A percentile compares a stretch with the other conserved stretches of the same genome.
Evolutionary conservation across 64 coral and sea anemone species (phyloP).

Genomic region (Dendrophyllia cribrosa): DNA sequence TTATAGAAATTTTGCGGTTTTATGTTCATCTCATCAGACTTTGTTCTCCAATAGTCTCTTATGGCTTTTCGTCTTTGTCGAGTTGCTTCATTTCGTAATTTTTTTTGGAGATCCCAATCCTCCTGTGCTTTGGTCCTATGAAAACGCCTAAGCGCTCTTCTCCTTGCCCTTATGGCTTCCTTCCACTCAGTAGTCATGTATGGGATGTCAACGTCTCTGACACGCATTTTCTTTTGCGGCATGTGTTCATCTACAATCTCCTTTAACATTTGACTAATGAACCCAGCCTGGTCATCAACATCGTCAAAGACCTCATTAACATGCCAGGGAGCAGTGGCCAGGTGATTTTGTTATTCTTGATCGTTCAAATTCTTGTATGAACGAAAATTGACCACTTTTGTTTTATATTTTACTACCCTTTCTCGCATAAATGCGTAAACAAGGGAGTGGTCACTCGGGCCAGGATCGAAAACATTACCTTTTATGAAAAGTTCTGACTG

Average conservation of each 20-base stretch:
- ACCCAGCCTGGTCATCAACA: slow-evolving; percentile 50
- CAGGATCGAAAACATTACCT: slow-evolving; percentile 17
- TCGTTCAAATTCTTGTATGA: slow-evolving; percentile 51
- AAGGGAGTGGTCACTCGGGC: slow-evolving; percentile 55
- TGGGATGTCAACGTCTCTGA: slow-evolving; percentile 53
- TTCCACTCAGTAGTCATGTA: slow-evolving; percentile 67
- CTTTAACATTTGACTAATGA: too few relatives aligned
- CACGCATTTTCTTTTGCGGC: slow-evolving; percentile 67
- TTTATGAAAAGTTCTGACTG: slow-evolving; percentile 34
- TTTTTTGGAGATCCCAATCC: slow-evolving; percentile 71
- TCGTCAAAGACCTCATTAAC: slow-evolving; percentile 66
- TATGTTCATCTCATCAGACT: neutral
- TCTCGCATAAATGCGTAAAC: slow-evolving; percentile 61
- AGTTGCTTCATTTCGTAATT: slow-evolving; percentile 43
- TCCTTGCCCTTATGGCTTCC: slow-evolving; percentile 44
- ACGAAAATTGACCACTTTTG: slow-evolving; percentile 58
- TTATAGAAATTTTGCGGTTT: neutral
- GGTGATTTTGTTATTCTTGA: slow-evolving; percentile 13
- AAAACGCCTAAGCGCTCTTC: slow-evolving; percentile 28
- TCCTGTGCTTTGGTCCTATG: slow-evolving; percentile 44
- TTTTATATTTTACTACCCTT: slow-evolving; percentile 29
- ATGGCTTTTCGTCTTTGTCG: neutral
- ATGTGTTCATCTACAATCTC: slow-evolving; percentile 64
- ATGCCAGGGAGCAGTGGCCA: slow-evolving; percentile 56
- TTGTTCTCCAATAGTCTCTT: neutral